phyloP scores from a whole-genome alignment of 2,888 invertebrate genomes.

The Vannuccia rotundouncinata region DNA sequence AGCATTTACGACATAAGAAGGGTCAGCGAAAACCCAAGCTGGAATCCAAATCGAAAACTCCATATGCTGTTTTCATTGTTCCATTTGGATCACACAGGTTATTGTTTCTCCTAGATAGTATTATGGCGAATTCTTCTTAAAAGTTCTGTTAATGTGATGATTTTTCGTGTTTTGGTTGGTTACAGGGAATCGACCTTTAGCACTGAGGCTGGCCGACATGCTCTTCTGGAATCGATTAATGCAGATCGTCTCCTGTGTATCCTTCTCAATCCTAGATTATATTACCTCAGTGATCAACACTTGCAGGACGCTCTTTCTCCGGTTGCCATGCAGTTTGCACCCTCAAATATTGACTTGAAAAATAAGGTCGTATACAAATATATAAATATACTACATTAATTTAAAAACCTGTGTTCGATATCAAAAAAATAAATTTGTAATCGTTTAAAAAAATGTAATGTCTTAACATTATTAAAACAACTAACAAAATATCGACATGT shows the following conservation, averaged over 20 bases:
- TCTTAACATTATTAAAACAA: no score
- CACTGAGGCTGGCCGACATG: background rate
- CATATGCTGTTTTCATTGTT: background rate
- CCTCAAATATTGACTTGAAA: background rate
- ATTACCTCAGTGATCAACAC: background rate
- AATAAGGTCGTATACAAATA: no score
- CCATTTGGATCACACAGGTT: background rate
- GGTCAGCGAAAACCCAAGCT: background rate
- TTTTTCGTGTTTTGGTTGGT: background rate
- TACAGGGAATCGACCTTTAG: background rate
- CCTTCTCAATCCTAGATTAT: background rate
- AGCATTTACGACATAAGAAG: background rate
- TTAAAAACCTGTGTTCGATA: no score
- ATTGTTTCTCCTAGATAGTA: background rate
- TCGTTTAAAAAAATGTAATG: no score
- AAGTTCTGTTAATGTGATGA: background rate
- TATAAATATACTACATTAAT: no score
- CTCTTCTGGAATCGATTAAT: background rate
- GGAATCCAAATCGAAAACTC: background rate
- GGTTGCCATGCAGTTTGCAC: conserved; percentile 8
- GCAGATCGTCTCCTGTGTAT: background rate
- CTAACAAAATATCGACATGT: no score
- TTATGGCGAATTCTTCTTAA: no score
- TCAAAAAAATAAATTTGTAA: no score
- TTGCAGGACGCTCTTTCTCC: background rate